Percentiles rank a stretch among this genome's conserved stretches.
phyloP scores from a whole-genome alignment of 2,888 invertebrate genomes.

The Sceliomorpha sp. region DNA sequence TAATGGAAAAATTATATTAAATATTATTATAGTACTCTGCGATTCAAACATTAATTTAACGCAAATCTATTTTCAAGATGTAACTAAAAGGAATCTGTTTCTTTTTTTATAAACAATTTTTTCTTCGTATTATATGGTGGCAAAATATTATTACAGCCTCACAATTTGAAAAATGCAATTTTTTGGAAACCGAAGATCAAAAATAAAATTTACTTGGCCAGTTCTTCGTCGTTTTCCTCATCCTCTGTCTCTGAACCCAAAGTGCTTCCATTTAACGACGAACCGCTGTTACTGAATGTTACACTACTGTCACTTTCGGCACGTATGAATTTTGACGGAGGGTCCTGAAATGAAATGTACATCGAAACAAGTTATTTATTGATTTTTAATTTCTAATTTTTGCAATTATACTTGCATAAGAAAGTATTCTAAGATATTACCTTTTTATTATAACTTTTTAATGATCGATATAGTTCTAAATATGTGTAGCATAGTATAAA shows the following conservation, averaged over 20 bases:
- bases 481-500: too few species aligned
- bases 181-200: too few species aligned
- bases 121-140: too few species aligned
- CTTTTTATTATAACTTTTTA: too few species aligned
- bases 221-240: conserved; percentile 74
- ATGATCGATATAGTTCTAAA: too few species aligned
- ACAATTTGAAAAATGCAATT: conserved; percentile 31
- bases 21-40: conserved; percentile 19
- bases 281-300: conserved; percentile 80
- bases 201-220: conserved; percentile 70
- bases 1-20: conserved; percentile 15
- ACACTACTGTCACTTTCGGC: conserved; percentile 79
- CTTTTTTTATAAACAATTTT: conserved; percentile 1
- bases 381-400: too few species aligned
- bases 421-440: too few species aligned
- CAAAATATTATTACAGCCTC: too few species aligned
- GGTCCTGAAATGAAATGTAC: conserved; percentile 58
- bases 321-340: conserved; percentile 66
- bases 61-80: too few species aligned
- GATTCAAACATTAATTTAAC: conserved; percentile 6
- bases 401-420: too few species aligned
- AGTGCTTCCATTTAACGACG: conserved; percentile 77
- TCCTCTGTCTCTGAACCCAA: conserved; percentile 77
- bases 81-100: too few species aligned
- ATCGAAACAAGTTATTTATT: too few species aligned